Evolutionary conservation across 2,888 invertebrate genomes (phyloP).

Genomic region (Frankliniella intonsa): DNA sequence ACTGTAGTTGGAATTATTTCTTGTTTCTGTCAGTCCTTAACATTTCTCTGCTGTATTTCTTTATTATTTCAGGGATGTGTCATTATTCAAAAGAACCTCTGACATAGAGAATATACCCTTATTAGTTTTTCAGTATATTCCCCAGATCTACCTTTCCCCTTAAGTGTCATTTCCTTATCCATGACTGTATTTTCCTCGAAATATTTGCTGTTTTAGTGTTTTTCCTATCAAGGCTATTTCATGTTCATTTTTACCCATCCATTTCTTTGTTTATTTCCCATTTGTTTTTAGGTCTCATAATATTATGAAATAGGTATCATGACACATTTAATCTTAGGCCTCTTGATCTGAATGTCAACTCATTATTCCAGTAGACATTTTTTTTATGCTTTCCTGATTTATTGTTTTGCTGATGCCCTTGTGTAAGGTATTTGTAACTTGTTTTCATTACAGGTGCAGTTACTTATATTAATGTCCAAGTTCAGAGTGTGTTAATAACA

Average conservation of each 20-base stretch:
- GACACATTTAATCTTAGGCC: background rate
- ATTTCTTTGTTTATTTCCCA: background rate
- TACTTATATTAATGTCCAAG: slow-evolving; percentile 9
- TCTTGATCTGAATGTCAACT: background rate
- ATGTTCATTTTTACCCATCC: background rate
- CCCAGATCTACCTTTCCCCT: background rate
- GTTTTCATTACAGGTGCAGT: background rate
- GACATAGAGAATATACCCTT: background rate
- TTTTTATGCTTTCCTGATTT: too few relatives aligned
- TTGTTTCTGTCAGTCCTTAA: background rate
- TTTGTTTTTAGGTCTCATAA: background rate
- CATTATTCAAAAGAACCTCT: background rate
- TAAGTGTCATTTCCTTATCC: background rate
- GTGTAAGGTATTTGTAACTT: background rate
- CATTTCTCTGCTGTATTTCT: background rate
- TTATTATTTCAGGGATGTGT: background rate
- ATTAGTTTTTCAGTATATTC: background rate
- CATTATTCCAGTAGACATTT: background rate
- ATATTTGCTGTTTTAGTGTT: background rate
- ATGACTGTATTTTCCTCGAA: background rate
- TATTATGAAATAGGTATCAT: background rate
- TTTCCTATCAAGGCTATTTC: background rate
- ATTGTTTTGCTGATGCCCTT: too few relatives aligned
- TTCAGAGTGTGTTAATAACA: background rate
- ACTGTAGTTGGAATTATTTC: background rate